Evolutionary conservation across 2,888 invertebrate genomes (phyloP), one percentile per base, ranked within the genome.

Genomic region (Drosophila subsilvestris): DNA sequence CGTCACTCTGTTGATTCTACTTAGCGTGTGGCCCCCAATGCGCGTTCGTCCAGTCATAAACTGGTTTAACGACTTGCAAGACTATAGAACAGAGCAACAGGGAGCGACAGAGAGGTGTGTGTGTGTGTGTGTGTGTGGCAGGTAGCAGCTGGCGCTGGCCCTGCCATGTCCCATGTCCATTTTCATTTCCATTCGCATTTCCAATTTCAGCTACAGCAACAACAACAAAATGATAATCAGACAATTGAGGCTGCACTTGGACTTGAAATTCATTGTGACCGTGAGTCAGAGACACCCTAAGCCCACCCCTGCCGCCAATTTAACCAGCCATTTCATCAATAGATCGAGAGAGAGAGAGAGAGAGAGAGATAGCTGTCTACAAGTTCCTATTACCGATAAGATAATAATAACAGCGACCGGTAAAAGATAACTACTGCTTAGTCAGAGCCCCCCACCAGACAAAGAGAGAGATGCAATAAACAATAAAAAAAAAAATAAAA

Each of bases 21-120:
- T 72, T 71, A 62, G 43, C 69, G 73, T 45, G 49, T 70, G 71
- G 74, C 71, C 74, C 74, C 71, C 71, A 58, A 65, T 65, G 74
- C 57, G 57, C 74, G 74, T 37, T 37, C 37, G 37, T 48, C 66
- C 74, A 74, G 71, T 71, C 71, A 71, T 71, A 71, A 71, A 71
- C 71, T 71, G 74, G 71, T 71, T 73, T 71, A 73, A 58, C 71
- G 66, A 73, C 71, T 71, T 57, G 17, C 42, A 50, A 66, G 73
- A 63, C 71, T 71, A 44, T 18, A 25, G 27, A 4, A 18, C 10
- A 17, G 17, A 14, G 56, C 27, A 18, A 18, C 18, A 67, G 25
- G 25, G 32, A 14, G 17, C 10, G 6, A 54, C 3, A 25, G 22
- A 27, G 43, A 44, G 6, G 37, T 37, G 55, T 14, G 47, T 17